Conservation (phyloP, 2,113 vertebrate species). For the Heteronetta atricapilla region DNA sequence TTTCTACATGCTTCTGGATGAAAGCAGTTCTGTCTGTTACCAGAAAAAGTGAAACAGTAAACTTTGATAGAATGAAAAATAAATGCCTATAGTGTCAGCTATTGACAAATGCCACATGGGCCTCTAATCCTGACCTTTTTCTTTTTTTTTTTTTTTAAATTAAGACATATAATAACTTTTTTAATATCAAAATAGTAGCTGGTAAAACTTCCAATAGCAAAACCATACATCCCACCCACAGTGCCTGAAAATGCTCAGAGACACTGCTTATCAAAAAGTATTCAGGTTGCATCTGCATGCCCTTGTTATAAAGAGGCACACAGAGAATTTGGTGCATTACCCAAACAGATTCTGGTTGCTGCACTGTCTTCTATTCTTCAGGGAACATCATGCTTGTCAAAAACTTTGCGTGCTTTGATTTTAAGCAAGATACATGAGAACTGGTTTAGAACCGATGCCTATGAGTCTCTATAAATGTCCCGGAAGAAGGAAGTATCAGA, state of each 20-base stretch:
- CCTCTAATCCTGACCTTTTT: not conserved
- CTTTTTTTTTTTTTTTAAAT: too few relatives aligned
- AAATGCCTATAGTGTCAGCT: not conserved
- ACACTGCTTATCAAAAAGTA: not conserved
- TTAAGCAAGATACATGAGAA: not conserved
- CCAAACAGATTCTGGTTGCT: not conserved
- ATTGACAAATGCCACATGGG: not conserved
- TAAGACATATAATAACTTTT: not conserved
- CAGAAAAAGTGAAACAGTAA: not conserved
- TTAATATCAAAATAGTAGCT: not conserved
- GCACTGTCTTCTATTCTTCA: not conserved
- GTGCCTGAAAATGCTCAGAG: not conserved
- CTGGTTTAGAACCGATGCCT: not conserved
- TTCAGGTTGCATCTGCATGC: not conserved
- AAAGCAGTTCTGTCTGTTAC: not conserved
- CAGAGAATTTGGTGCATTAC: not conserved
- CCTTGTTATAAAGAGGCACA: not conserved
- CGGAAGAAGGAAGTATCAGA: slow-evolving; percentile 73
- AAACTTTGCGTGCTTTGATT: not conserved
- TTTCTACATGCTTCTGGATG: not conserved
- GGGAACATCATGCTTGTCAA: not conserved
- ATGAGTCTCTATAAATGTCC: not conserved
- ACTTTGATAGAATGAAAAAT: not conserved
- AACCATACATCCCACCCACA: not conserved
- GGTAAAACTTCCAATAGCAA: not conserved